These are phyloP conservation scores for Taxidea taxus DNA, from an alignment of 2,113 vertebrate species.

Conservation along the genomic window DNA sequence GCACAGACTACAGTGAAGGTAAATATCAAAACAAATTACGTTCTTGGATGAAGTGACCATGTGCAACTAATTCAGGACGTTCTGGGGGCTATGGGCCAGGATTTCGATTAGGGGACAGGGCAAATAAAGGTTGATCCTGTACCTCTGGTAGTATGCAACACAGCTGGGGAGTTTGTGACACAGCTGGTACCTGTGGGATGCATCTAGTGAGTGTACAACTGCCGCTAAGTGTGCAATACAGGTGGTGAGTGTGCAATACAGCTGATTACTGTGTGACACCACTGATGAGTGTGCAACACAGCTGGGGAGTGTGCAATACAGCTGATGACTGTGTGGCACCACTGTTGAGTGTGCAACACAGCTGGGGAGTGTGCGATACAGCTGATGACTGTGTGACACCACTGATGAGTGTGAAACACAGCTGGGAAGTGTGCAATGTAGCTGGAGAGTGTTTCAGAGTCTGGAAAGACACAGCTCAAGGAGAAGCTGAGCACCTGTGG, in stretches of 20 bases:
- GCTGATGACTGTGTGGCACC: no score
- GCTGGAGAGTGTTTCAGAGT: background rate
- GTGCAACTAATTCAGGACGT: background rate
- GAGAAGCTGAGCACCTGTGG: no score
- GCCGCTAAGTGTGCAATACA: background rate
- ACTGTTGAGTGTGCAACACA: background rate
- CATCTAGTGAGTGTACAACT: background rate
- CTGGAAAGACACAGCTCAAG: no score
- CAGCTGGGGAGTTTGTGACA: background rate
- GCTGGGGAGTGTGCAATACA: background rate
- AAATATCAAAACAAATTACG: background rate
- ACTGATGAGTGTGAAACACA: background rate
- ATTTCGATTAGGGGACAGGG: background rate
- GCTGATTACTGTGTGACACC: no score
- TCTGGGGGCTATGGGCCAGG: background rate
- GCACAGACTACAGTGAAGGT: background rate
- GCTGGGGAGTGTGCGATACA: background rate
- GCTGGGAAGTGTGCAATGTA: background rate
- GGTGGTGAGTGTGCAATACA: no score
- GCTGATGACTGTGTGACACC: background rate
- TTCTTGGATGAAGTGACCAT: background rate
- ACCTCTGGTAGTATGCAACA: rapidly evolving
- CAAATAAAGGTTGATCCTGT: background rate
- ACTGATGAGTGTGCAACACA: rapidly evolving
- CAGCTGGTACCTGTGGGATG: background rate